Conservation (phyloP, 2,113 vertebrate species). For the Marcusenius ussheri region DNA sequence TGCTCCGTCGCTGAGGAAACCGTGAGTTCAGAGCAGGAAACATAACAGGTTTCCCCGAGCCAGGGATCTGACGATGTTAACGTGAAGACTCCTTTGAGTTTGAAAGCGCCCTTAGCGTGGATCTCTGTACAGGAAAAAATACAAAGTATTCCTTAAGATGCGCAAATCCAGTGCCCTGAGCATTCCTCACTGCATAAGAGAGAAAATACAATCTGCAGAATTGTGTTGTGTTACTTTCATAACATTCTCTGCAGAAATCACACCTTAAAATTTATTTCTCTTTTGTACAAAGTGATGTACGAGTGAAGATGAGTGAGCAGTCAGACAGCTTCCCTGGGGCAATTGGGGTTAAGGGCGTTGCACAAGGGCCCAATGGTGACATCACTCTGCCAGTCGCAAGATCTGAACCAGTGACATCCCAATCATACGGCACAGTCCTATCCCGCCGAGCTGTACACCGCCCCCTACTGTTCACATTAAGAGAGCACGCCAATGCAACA, state of each 20-base stretch:
- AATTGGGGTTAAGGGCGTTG: not conserved
- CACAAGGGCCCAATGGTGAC: not conserved
- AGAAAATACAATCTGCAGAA: not conserved
- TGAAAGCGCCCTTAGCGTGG: not conserved
- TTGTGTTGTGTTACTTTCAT: not conserved
- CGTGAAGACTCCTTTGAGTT: not conserved
- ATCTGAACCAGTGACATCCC: not conserved
- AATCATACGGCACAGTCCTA: not conserved
- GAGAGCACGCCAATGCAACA: not conserved
- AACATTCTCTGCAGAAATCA: not conserved
- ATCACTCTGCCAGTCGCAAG: not conserved
- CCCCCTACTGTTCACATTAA: not conserved
- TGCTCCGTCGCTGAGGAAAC: not conserved
- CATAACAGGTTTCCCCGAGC: not conserved
- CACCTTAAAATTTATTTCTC: not conserved
- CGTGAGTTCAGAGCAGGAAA: not conserved
- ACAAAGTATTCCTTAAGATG: not conserved
- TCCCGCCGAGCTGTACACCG: not conserved
- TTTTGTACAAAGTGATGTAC: not conserved
- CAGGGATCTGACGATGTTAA: not conserved
- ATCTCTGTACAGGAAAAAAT: not conserved
- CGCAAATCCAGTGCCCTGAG: not conserved
- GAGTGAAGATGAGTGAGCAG: not conserved
- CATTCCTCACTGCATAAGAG: not conserved
- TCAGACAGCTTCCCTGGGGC: not conserved